Conservation (phyloP, 2,888 invertebrate species). For the Trichopria drosophilae region DNA sequence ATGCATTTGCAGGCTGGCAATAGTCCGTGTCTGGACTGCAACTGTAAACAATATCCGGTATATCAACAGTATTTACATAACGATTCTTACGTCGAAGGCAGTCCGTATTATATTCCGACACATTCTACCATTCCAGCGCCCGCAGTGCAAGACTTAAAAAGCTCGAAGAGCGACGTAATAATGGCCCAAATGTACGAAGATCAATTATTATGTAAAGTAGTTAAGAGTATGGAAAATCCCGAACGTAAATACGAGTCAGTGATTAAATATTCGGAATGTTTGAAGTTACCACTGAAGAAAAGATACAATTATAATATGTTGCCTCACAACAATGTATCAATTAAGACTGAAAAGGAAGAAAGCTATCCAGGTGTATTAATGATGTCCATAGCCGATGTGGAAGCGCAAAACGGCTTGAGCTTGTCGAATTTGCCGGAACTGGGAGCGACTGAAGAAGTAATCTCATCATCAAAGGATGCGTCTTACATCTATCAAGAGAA, state of each 20-base stretch:
- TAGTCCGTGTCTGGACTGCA: conserved; percentile 43
- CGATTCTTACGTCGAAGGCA: conserved; percentile 43
- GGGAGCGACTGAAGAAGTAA: conserved; percentile 28
- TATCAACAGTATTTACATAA: conserved; percentile 46
- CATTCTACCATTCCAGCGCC: conserved; percentile 42
- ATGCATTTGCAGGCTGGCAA: conserved; percentile 37
- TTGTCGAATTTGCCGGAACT: conserved; percentile 7
- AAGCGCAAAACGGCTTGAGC: conserved; percentile 26
- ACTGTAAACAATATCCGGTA: conserved; percentile 46
- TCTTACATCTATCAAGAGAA: conserved; percentile 12
- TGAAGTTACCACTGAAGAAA: conserved; percentile 52
- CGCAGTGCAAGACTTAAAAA: conserved; percentile 41
- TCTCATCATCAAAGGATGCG: conserved; percentile 10
- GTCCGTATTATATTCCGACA: conserved; percentile 45
- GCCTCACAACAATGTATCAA: conserved; percentile 38
- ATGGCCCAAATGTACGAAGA: conserved; percentile 42
- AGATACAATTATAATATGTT: conserved; percentile 47
- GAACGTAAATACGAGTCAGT: conserved; percentile 37
- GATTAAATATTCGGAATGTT: conserved; percentile 39
- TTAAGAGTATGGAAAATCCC: conserved; percentile 36
- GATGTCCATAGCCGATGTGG: conserved; percentile 50
- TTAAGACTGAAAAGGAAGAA: conserved; percentile 40
- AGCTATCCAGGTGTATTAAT: conserved; percentile 45
- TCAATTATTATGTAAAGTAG: conserved; percentile 43
- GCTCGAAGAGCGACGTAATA: conserved; percentile 37